A percentile compares a stretch with the other conserved stretches of the same genome.
Conservation (phyloP, 2,113 vertebrate species). For the Clarias gariepinus region DNA sequence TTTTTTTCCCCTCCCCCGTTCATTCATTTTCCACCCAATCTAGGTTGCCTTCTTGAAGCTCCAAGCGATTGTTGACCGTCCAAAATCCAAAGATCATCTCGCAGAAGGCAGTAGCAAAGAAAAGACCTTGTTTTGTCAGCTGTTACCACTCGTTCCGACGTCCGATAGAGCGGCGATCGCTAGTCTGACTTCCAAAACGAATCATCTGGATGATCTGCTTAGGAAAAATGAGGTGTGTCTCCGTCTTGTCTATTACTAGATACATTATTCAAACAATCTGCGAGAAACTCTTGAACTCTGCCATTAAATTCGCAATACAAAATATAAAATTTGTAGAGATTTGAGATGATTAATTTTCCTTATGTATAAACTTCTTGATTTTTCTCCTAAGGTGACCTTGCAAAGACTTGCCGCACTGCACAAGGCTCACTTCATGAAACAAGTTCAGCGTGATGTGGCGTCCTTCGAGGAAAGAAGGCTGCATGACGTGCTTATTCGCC, state of each 20-base stretch:
- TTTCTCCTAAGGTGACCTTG: slow-evolving; percentile 46
- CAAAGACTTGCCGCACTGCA: slow-evolving; percentile 35
- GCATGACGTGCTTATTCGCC: slow-evolving; percentile 64
- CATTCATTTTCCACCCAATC: background rate
- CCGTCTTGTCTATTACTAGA: background rate
- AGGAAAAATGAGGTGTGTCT: slow-evolving; percentile 38
- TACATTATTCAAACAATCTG: background rate
- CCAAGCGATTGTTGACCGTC: slow-evolving; percentile 50
- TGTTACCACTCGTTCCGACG: slow-evolving; percentile 48
- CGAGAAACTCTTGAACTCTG: background rate
- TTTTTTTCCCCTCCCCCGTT: background rate
- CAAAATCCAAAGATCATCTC: background rate
- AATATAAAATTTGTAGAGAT: background rate
- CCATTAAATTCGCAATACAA: background rate
- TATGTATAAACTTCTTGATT: background rate
- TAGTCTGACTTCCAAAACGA: background rate
- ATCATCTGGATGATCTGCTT: slow-evolving; percentile 30
- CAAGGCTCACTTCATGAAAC: slow-evolving; percentile 52
- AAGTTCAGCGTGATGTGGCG: slow-evolving; percentile 59
- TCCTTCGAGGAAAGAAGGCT: slow-evolving; percentile 64
- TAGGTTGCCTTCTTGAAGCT: slow-evolving; percentile 59
- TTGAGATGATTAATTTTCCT: background rate
- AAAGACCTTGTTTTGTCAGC: background rate
- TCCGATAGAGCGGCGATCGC: background rate
- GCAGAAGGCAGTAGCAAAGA: background rate